phyloP scores from a whole-genome alignment of 2,888 invertebrate genomes.

The Ernsta delagoae region DNA sequence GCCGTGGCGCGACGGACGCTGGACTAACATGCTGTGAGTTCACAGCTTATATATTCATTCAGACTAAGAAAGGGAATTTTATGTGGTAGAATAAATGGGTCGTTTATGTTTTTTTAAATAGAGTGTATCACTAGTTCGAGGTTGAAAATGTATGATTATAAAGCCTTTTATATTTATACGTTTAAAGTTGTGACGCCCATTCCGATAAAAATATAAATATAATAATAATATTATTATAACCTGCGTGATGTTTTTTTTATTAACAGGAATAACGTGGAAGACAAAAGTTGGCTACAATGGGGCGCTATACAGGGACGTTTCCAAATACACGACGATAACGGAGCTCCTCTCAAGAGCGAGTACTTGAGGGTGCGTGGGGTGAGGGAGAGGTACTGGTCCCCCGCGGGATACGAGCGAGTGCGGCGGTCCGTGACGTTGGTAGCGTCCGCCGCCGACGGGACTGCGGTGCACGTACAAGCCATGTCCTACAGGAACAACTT shows the following conservation, averaged over 20 bases:
- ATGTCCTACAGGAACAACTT: slow-evolving; percentile 77
- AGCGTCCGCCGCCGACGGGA: slow-evolving; percentile 81
- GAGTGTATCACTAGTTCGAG: too few species aligned
- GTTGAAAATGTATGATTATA: too few species aligned
- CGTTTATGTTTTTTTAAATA: too few species aligned
- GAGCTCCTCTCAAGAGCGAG: slow-evolving; percentile 55
- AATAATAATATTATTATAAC: background rate
- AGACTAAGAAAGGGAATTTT: too few species aligned
- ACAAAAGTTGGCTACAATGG: slow-evolving; percentile 86
- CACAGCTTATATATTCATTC: too few species aligned
- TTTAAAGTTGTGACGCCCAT: background rate
- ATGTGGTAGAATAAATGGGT: too few species aligned
- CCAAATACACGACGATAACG: slow-evolving; percentile 68
- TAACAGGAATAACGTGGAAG: slow-evolving; percentile 64
- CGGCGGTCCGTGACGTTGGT: slow-evolving; percentile 63
- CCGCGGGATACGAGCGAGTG: slow-evolving; percentile 53
- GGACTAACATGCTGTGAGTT: slow-evolving; percentile 83
- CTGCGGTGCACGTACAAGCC: slow-evolving; percentile 81
- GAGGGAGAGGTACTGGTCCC: slow-evolving; percentile 74
- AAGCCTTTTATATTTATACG: background rate
- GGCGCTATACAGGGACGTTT: slow-evolving; percentile 86
- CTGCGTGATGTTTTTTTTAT: background rate
- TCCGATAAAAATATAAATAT: too few species aligned
- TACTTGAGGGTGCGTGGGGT: slow-evolving; percentile 82
- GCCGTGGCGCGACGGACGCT: slow-evolving; percentile 84